These are phyloP conservation scores for Etia nguti DNA, from an alignment of 2,113 vertebrate species.

Conservation along the genomic window DNA sequence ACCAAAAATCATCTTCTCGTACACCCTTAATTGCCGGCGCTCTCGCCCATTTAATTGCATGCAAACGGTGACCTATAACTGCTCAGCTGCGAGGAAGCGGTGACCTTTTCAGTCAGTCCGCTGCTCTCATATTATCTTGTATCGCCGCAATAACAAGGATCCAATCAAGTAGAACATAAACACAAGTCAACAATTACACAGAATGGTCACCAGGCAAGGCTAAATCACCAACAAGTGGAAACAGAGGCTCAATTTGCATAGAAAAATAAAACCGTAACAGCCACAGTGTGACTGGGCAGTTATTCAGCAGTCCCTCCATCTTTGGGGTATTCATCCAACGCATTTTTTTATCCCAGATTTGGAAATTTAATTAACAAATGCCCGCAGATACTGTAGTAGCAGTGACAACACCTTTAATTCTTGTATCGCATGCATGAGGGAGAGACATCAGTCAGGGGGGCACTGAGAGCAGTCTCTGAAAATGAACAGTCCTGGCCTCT, in stretches of 20 bases:
- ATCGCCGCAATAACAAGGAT: constrained; percentile 9
- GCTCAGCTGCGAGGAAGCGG: not conserved
- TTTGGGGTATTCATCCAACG: not conserved
- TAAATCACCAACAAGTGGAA: not conserved
- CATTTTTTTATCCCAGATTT: not conserved
- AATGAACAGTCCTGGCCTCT: not conserved
- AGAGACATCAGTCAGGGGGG: not conserved
- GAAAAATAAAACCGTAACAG: not conserved
- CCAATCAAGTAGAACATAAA: constrained; percentile 34
- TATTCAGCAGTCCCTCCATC: not conserved
- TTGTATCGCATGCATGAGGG: not conserved
- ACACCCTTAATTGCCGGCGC: not conserved
- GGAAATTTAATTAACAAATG: not conserved
- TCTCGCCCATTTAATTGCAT: constrained; percentile 33
- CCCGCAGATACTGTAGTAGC: not conserved
- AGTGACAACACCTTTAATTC: not conserved
- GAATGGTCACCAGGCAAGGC: not conserved
- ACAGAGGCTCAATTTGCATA: not conserved
- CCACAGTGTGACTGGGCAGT: not conserved
- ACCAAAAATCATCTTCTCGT: not conserved
- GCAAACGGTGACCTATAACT: constrained; percentile 55
- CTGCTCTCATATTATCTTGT: constrained; percentile 31
- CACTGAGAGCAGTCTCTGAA: not conserved
- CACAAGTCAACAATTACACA: constrained; percentile 26
- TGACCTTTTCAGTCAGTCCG: constrained; percentile 62